Percentiles rank a stretch among this genome's conserved stretches.
Conservation (phyloP, 2,113 vertebrate species). For the Dicrurus megarhynchus region DNA sequence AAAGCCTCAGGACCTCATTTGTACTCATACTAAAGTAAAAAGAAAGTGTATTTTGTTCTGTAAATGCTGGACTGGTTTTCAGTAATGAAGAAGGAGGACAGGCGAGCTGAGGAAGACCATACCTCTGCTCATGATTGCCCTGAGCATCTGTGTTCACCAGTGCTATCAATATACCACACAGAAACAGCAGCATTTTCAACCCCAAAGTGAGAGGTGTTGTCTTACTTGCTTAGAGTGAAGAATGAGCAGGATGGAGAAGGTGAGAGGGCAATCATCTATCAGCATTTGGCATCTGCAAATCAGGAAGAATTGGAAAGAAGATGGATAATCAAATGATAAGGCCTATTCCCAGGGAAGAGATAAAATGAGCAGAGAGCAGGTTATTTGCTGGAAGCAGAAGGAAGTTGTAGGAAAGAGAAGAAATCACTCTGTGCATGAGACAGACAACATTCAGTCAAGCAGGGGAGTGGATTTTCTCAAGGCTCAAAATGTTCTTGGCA, state of each 20-base stretch:
- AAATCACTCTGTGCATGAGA: neutral
- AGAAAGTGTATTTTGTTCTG: neutral
- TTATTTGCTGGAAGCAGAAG: neutral
- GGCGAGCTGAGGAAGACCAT: neutral
- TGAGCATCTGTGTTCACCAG: neutral
- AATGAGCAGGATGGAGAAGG: neutral
- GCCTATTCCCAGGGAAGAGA: neutral
- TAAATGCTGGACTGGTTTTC: neutral
- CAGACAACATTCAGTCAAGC: neutral
- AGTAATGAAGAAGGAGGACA: neutral
- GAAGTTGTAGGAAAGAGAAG: neutral
- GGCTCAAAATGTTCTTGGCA: slow-evolving; percentile 32
- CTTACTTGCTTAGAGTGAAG: neutral
- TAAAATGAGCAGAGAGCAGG: neutral
- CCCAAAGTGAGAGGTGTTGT: neutral
- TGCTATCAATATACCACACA: neutral
- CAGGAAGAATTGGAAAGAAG: neutral
- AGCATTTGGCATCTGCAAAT: neutral
- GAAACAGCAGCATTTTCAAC: neutral
- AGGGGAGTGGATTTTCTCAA: slow-evolving; percentile 20
- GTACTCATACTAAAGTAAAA: neutral
- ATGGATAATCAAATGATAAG: neutral
- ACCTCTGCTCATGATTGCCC: neutral
- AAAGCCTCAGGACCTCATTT: neutral
- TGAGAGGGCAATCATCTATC: neutral